Evolutionary conservation across 2,797 vertebrate species (phyloP).

Genomic region (Aplochiton taeniatus): DNA sequence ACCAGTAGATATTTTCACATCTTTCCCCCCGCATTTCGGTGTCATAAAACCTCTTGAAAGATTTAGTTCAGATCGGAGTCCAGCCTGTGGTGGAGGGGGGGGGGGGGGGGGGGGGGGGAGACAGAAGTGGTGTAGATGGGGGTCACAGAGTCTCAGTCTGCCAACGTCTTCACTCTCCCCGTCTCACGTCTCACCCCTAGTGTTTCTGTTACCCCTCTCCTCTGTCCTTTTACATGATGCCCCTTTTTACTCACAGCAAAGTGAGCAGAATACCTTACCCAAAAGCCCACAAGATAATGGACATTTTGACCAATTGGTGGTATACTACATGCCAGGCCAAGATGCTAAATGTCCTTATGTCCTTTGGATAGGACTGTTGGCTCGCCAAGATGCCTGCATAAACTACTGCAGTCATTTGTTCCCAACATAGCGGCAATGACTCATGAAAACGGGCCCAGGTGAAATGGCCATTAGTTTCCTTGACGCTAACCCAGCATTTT

Average conservation of each 20-base stretch:
- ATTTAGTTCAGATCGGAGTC: constrained; percentile 57
- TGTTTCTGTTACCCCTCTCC: constrained; percentile 10
- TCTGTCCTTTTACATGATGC: too few relatives aligned
- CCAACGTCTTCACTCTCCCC: constrained; percentile 18
- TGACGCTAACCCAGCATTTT: too few relatives aligned
- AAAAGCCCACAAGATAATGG: too few relatives aligned
- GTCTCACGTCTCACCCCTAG: constrained; percentile 2
- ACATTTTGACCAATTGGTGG: too few relatives aligned
- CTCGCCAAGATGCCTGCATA: constrained; percentile 25
- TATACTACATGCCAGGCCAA: constrained; percentile 5
- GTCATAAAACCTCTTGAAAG: constrained; percentile 53
- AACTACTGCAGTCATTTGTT: constrained; percentile 61
- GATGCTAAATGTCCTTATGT: constrained; percentile 13
- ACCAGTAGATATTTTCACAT: constrained; percentile 47
- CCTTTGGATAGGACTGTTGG: constrained; percentile 11
- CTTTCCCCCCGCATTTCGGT: constrained; percentile 23
- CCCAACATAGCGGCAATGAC: constrained; percentile 26
- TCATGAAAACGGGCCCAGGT: constrained; percentile 1
- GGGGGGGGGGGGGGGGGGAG: constrained; percentile 11
- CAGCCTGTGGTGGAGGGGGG: constrained; percentile 32
- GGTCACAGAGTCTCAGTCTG: constrained; percentile 4
- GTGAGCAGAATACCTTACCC: too few relatives aligned
- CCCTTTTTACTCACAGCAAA: too few relatives aligned
- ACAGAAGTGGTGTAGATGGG: constrained; percentile 29
- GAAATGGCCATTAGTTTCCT: constrained; percentile 1